A percentile compares a stretch with the other conserved stretches of the same genome.
Evolutionary conservation across 2,113 vertebrate species (phyloP).

Genomic region (Nothoprocta perdicaria): DNA sequence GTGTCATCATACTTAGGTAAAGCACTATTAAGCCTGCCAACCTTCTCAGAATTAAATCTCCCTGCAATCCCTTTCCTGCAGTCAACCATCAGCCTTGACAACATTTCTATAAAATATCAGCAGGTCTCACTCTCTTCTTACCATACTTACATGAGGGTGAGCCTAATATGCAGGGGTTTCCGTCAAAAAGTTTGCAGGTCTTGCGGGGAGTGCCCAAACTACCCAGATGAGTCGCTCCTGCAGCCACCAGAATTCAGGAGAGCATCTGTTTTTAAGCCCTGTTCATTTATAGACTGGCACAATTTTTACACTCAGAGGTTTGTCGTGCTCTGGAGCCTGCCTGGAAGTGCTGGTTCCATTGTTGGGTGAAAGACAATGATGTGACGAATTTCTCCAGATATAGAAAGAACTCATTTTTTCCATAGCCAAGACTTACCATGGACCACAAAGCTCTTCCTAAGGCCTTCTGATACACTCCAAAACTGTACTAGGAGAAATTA

Average conservation of each 20-base stretch:
- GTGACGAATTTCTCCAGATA: background rate
- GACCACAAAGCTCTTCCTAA: background rate
- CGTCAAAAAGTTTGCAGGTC: accelerated
- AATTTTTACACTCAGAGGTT: background rate
- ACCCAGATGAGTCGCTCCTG: background rate
- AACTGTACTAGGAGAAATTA: background rate
- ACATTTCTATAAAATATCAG: accelerated
- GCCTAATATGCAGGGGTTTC: background rate
- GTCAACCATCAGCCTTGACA: background rate
- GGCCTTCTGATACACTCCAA: background rate
- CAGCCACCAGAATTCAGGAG: background rate
- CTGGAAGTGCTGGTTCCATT: background rate
- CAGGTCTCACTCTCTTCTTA: accelerated
- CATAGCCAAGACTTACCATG: background rate
- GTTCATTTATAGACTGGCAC: accelerated
- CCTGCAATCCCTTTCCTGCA: background rate
- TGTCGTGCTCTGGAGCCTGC: background rate
- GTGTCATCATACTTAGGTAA: background rate
- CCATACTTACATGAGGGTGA: background rate
- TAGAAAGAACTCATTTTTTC: background rate
- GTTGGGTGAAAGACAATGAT: background rate
- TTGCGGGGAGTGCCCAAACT: background rate
- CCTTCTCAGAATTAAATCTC: background rate
- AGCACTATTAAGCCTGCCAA: background rate
- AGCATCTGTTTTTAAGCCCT: background rate